Evolutionary conservation across 2,113 vertebrate genomes (phyloP).

Genomic region (Notechis scutatus): DNA sequence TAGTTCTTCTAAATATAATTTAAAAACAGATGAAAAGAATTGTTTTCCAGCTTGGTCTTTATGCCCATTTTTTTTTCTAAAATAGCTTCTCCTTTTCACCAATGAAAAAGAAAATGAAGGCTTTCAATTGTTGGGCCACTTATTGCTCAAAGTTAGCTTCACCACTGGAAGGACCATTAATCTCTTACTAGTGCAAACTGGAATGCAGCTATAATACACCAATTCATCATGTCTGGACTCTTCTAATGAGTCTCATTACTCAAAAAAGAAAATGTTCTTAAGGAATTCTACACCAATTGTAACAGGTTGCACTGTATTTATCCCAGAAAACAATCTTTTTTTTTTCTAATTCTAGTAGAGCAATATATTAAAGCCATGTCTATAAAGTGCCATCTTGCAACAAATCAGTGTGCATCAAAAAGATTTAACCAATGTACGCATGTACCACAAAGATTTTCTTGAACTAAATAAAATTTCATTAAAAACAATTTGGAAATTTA

Average conservation of each 20-base stretch:
- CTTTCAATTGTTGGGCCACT: constrained; percentile 35
- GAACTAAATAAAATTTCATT: constrained; percentile 15
- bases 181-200: constrained; percentile 26
- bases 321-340: constrained; percentile 25
- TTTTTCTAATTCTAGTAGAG: constrained; percentile 21
- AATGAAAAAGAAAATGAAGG: constrained; percentile 30
- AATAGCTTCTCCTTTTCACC: background rate
- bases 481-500: constrained; percentile 34
- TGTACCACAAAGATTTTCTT: constrained; percentile 36
- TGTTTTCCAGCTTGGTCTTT: constrained; percentile 5
- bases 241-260: constrained; percentile 57
- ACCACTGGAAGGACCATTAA: constrained; percentile 42
- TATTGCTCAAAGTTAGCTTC: background rate
- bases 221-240: constrained; percentile 45
- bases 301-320: constrained; percentile 33
- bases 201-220: constrained; percentile 37
- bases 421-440: constrained; percentile 39
- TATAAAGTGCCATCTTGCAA: constrained; percentile 53
- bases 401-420: constrained; percentile 47
- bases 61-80: constrained; percentile 5
- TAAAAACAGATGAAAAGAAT: constrained; percentile 10
- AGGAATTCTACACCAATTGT: constrained; percentile 39
- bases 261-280: constrained; percentile 44
- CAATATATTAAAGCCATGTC: constrained; percentile 23
- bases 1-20: background rate